Conservation (phyloP, 2,888 invertebrate genomes). For the Oxystoma pomonae region DNA sequence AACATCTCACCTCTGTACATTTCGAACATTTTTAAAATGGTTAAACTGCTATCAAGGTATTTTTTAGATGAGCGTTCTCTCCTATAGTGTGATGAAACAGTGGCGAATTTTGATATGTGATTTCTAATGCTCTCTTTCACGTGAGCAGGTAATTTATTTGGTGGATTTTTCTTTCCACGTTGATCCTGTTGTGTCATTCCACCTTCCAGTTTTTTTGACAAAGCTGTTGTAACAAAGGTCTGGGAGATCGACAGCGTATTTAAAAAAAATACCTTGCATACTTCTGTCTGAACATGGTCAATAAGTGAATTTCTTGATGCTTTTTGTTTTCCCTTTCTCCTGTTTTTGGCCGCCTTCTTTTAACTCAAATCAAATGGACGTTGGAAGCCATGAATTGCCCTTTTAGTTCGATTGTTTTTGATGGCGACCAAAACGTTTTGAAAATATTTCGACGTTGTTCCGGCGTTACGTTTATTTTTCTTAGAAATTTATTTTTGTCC, state of each 20-base stretch:
- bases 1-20: conserved; percentile 10
- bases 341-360: too few species aligned
- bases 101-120: conserved; percentile 21
- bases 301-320: too few species aligned
- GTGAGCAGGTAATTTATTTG: conserved; percentile 14
- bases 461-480: conserved; percentile 1
- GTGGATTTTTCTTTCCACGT: conserved; percentile 15
- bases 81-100: conserved; percentile 20
- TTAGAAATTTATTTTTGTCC: conserved; percentile 6
- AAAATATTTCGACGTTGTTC: conserved; percentile 9
- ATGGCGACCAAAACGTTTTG: conserved; percentile 7
- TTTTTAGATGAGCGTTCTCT: conserved; percentile 18
- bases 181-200: conserved; percentile 12
- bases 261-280: too few species aligned
- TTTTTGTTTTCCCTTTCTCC: too few species aligned
- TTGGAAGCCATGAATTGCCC: too few species aligned
- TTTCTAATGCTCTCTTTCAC: conserved; percentile 14
- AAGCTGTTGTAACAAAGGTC: too few species aligned
- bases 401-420: conserved; percentile 8
- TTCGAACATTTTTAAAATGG: conserved; percentile 20
- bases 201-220: conserved; percentile 11
- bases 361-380: too few species aligned
- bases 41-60: conserved; percentile 22
- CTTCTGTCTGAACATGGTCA: too few species aligned
- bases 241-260: too few species aligned